Base-by-base conservation (phyloP, 2,113 vertebrate species). In the Papio anubis region DNA sequence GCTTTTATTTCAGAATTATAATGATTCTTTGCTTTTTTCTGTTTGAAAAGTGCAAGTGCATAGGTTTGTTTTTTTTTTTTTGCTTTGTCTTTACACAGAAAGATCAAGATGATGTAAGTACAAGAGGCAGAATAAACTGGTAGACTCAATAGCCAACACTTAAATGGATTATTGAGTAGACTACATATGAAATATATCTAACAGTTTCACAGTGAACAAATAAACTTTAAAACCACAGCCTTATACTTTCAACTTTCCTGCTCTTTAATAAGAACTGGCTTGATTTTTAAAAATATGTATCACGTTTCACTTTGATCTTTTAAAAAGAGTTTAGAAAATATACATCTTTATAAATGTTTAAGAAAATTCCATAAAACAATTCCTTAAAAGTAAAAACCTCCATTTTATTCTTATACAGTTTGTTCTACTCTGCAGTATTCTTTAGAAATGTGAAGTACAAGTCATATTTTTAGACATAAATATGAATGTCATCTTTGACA, bases 1-100 rank as follows among this genome's bases (percentile, higher is more conserved):
- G 30, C 16, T 95, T 95, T 96, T 70, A 72, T 79, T 73, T 72
- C 14, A 38, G n/a, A 89, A 85, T 88, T 73, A 68, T 40, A 82
- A 12, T 83, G 61, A 81, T 84, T 95, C 25, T 87, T 92, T 88
- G 48, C 10, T 78, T 14, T 97, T 88, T 90, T 94, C 32, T 52
- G 2, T 72, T 96, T 92, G 23, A 86, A 83, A 94, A 72, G n/a
- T 23, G 9, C 12, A 48, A 21, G 14, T 70, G 5, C 12, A 17
- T 52, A 68, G 32, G 11, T 21, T 48, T 40, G 11, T 12, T 86
- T 94, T 75, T n/a, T 30, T n/a, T 91, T 43, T 96, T 84, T 50
- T 76, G 3, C 1, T 93, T 18, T 93, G 20, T 68, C 25, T 90
- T 95, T 92, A 59, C 64, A 90, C 11, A 87, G 64, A 90, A 92